phyloP scores from a whole-genome alignment of 2,797 vertebrate genomes.

The Poecilia picta region DNA sequence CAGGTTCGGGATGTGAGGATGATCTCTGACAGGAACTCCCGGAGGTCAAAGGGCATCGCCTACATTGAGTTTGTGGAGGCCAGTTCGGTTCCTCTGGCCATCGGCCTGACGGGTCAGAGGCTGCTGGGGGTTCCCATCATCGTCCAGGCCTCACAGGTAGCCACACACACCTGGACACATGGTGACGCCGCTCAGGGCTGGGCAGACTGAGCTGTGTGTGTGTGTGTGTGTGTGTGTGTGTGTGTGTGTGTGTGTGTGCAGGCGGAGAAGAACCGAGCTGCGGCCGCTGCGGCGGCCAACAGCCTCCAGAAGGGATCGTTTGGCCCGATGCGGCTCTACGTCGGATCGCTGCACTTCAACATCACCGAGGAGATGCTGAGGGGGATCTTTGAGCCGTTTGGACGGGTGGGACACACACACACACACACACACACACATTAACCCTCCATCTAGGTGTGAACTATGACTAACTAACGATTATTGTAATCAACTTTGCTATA shows the following conservation, averaged over 20 bases:
- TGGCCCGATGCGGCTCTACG: conserved; percentile 96
- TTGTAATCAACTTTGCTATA: too few species aligned
- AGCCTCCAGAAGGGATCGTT: conserved; percentile 91
- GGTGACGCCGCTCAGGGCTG: background rate
- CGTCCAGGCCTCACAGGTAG: conserved; percentile 96
- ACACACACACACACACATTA: background rate
- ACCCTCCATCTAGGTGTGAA: background rate
- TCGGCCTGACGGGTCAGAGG: conserved; percentile 94
- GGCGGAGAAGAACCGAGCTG: conserved; percentile 97
- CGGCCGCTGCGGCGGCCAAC: conserved; percentile 92
- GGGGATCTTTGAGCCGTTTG: conserved; percentile 97
- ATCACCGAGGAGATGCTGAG: conserved; percentile 98
- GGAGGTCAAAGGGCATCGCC: conserved; percentile 96
- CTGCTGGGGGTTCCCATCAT: conserved; percentile 97
- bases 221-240: background rate
- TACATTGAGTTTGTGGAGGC: conserved; percentile 98
- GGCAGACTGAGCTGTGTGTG: background rate
- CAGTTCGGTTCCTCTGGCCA: conserved; percentile 94
- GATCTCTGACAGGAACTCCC: conserved; percentile 98
- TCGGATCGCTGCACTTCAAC: conserved; percentile 96
- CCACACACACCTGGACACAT: too few species aligned
- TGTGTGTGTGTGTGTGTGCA: conserved; percentile 47
- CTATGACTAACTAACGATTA: background rate
- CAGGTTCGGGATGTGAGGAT: conserved; percentile 96
- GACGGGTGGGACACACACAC: conserved; percentile 80